phyloP scores from a whole-genome alignment of 2,888 invertebrate genomes.

The Vesta saturnalis region DNA sequence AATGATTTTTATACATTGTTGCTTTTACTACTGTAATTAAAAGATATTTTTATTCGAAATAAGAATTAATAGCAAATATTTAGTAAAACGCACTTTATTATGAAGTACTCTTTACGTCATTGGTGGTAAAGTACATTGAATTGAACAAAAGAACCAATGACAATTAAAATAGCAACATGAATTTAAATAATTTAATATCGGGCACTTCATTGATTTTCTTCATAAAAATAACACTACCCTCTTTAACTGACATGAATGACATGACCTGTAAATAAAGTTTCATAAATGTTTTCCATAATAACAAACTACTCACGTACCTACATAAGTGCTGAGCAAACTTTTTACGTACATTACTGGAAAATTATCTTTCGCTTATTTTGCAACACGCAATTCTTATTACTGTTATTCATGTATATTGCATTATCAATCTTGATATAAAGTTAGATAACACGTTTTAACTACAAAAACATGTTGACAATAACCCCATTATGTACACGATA shows the following conservation, averaged over 20 bases:
- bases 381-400: too few relatives aligned
- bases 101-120: too few relatives aligned
- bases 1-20: not conserved
- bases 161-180: not conserved
- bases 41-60: too few relatives aligned
- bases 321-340: too few relatives aligned
- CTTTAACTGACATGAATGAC: not conserved
- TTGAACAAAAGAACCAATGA: not conserved
- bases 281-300: not conserved
- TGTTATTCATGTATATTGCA: too few relatives aligned
- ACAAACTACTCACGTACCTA: not conserved
- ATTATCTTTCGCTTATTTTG: not conserved
- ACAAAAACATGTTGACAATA: too few relatives aligned
- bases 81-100: too few relatives aligned
- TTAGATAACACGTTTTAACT: too few relatives aligned
- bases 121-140: not conserved
- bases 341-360: not conserved
- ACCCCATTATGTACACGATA: too few relatives aligned
- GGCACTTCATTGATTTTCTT: not conserved
- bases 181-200: not conserved
- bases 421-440: too few relatives aligned
- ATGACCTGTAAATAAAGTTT: not conserved
- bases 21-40: not conserved
- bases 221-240: not conserved
- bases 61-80: too few relatives aligned